phyloP scores from a whole-genome alignment of 1,140 invertebrate species.

The Manduca sexta region DNA sequence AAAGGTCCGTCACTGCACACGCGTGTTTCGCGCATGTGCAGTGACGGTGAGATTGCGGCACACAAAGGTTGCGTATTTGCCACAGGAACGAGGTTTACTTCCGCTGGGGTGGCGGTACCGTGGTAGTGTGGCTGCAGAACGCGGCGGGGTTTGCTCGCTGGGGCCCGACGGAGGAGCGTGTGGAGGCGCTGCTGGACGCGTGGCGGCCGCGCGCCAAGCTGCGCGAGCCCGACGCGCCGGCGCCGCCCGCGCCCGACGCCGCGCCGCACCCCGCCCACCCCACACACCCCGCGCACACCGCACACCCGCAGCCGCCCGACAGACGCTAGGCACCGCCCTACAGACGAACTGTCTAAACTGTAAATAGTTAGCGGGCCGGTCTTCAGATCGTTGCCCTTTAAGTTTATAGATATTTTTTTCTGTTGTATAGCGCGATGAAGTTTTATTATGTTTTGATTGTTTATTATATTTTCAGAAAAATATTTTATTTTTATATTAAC shows the following conservation, averaged over 20 bases:
- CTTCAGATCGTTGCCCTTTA: background rate
- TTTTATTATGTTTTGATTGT: slow-evolving; percentile 67
- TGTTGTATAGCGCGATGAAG: slow-evolving; percentile 71
- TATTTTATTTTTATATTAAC: slow-evolving; percentile 7
- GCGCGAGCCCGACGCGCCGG: slow-evolving; percentile 47
- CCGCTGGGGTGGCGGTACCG: slow-evolving; percentile 87
- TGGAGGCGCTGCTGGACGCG: slow-evolving; percentile 89
- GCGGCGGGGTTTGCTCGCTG: slow-evolving; percentile 89
- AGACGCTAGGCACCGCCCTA: background rate
- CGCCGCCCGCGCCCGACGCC: slow-evolving; percentile 21
- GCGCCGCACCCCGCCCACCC: slow-evolving; percentile 44
- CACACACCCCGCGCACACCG: slow-evolving; percentile 31
- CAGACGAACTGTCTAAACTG: background rate
- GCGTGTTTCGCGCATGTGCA: no score
- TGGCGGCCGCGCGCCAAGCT: slow-evolving; percentile 87
- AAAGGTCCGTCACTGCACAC: no score
- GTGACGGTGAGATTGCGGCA: no score
- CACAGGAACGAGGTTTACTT: slow-evolving; percentile 59
- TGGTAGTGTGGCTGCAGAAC: slow-evolving; percentile 96
- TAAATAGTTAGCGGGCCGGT: slow-evolving; percentile 6
- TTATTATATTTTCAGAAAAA: slow-evolving; percentile 69
- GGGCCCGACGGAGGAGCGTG: slow-evolving; percentile 92
- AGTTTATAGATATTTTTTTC: slow-evolving; percentile 49
- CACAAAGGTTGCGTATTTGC: background rate
- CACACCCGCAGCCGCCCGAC: background rate